Conservation (phyloP, 2,113 vertebrate species). For the Dascyllus trimaculatus region DNA sequence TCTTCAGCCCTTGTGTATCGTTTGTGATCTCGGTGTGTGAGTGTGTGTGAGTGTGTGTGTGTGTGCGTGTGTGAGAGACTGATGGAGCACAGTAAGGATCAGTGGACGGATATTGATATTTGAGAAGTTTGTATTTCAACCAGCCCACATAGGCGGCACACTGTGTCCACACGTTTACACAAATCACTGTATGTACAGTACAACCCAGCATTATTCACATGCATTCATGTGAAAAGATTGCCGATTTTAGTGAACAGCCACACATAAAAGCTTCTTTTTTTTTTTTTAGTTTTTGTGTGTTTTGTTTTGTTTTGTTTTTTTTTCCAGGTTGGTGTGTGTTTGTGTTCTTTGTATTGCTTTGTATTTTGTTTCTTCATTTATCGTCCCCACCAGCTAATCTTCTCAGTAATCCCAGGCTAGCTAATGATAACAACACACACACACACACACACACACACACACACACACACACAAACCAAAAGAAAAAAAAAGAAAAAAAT, state of each 20-base stretch:
- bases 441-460: slow-evolving; percentile 22
- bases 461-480: slow-evolving; percentile 26
- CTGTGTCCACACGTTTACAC: not conserved
- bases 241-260: not conserved
- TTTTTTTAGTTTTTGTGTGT: not conserved
- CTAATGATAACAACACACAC: slow-evolving; percentile 49
- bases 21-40: slow-evolving; percentile 37
- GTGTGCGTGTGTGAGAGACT: not conserved
- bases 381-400: slow-evolving; percentile 42
- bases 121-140: slow-evolving; percentile 33
- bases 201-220: not conserved
- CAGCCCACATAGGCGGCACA: not conserved
- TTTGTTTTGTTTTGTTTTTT: not conserved
- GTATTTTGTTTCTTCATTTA: slow-evolving; percentile 14
- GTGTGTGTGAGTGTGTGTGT: slow-evolving; percentile 26
- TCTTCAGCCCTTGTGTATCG: slow-evolving; percentile 27
- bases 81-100: not conserved
- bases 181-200: not conserved
- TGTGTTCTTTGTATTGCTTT: not conserved
- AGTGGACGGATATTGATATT: slow-evolving; percentile 32
- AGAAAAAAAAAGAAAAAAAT: slow-evolving; percentile 61
- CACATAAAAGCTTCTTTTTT: not conserved
- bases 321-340: not conserved
- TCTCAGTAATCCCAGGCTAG: slow-evolving; percentile 42
- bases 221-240: not conserved